These are phyloP conservation scores for Portevinia maculata DNA, from an alignment of 2,888 invertebrate genomes.

Conservation along the genomic window DNA sequence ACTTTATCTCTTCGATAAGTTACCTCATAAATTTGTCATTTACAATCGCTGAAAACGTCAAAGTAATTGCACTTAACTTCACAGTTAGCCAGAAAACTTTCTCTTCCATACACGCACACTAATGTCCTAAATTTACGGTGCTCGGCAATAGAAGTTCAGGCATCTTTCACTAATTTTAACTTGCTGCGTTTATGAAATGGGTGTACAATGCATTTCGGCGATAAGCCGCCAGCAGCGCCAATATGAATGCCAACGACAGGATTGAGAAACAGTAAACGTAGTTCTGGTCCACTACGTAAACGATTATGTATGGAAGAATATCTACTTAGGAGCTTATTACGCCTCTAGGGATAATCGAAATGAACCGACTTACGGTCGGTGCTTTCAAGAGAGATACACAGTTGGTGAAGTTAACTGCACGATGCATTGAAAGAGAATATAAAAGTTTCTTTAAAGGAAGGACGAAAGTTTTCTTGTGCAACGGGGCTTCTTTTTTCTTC, in stretches of 20 bases:
- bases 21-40: constrained; percentile 64
- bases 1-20: constrained; percentile 39
- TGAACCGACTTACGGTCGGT: constrained; percentile 48
- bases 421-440: constrained; percentile 40
- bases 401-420: constrained; percentile 22
- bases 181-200: constrained; percentile 46
- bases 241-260: constrained; percentile 68
- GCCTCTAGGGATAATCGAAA: constrained; percentile 73
- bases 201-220: constrained; percentile 50
- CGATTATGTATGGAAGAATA: constrained; percentile 64
- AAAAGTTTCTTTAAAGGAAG: constrained; percentile 56
- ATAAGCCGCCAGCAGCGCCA: constrained; percentile 59
- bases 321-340: constrained; percentile 70
- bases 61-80: constrained; percentile 57
- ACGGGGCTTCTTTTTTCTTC: constrained; percentile 7
- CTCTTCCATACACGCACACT: constrained; percentile 23
- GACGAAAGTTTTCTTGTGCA: constrained; percentile 60
- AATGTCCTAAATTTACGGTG: constrained; percentile 56
- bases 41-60: constrained; percentile 69
- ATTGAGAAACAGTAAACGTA: constrained; percentile 50
- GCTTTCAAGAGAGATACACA: constrained; percentile 1
- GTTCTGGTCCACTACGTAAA: constrained; percentile 37
- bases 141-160: constrained; percentile 62
- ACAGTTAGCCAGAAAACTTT: constrained; percentile 23
- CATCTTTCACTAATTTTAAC: constrained; percentile 70